phyloP scores from a whole-genome alignment of 2,113 vertebrate genomes.

The Cyanoramphus novaezelandiae region DNA sequence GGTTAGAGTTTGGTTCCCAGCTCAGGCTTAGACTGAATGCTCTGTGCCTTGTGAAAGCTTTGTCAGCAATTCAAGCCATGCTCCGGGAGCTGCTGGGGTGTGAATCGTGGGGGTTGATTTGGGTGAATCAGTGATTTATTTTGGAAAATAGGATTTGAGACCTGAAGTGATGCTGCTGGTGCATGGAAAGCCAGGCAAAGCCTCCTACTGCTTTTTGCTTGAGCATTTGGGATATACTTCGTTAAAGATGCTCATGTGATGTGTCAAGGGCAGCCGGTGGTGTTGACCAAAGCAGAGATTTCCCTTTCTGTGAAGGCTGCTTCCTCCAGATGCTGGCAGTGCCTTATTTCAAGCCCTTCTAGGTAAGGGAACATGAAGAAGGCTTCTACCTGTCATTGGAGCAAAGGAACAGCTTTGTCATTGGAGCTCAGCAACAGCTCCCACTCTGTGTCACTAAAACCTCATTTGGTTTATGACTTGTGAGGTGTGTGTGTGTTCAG shows the following conservation, averaged over 20 bases:
- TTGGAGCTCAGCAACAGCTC: background rate
- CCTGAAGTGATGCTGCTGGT: background rate
- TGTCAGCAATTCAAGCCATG: background rate
- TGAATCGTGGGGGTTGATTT: background rate
- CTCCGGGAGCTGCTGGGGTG: background rate
- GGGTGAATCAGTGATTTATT: background rate
- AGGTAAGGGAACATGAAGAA: background rate
- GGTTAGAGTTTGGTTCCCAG: background rate
- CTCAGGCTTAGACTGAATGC: background rate
- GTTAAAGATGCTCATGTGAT: background rate
- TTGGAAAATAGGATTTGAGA: background rate
- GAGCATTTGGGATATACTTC: background rate
- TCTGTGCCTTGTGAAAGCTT: background rate
- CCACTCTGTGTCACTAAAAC: background rate
- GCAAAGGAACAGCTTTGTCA: background rate
- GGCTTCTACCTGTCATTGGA: background rate
- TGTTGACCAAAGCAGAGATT: background rate
- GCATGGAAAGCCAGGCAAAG: background rate
- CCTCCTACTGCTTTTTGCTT: background rate
- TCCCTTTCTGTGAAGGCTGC: background rate
- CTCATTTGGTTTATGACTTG: background rate
- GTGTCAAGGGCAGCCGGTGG: background rate
- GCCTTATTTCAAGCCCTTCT: background rate
- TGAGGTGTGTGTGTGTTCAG: fast-evolving
- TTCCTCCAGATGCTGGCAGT: background rate